Base-by-base conservation (phyloP, 2,113 vertebrate genomes). In the Morone saxatilis region DNA sequence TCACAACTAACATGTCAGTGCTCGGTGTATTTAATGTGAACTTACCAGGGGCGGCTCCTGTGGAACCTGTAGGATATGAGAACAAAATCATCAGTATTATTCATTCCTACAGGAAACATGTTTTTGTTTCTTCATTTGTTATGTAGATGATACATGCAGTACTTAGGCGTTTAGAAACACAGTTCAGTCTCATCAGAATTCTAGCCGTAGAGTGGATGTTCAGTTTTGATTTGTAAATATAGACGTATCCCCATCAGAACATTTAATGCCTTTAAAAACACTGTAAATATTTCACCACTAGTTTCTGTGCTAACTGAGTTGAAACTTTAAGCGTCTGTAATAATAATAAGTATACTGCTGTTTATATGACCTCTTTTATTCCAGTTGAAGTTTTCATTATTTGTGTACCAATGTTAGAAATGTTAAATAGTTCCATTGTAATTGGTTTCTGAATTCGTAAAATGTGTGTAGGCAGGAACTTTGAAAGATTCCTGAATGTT, bases 1-100 rank as follows among this genome's bases (percentile, higher is more conserved):
- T 45, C 11, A 22, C 16, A 81, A 57, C 25, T 51, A 63, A 71
- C 14, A 65, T 62, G 7, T 45, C 38, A 54, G 31, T 75, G 25
- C 45, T 80, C 2, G 53, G 45, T 41, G 50, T 20, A 40, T 17
- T 83, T 47, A 0, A 74, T 68, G 12, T 4, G 11, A 56, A 75
- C 88, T 78, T 79, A 90, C 88, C 76, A 59, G 85, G 66, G 12
- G 38, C 17, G 1, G 22, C 48, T 75, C 85, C 85, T 72, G 85
- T 85, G 11, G 83, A 85, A 69, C 62, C 86, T 91, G 54, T 40
- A 11, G 22, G 47, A 75, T n/a, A 40, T 38, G 8, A 72, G 1
- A 71, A 61, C 14, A 88, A 57, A 68, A 71, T 12, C 54, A 3
- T 84, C 22, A 60, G 47, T 54, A 4, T 14, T 41, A 14, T 73